Conservation (phyloP, 2,797 vertebrate species). For the Sphenopsis melanotis region DNA sequence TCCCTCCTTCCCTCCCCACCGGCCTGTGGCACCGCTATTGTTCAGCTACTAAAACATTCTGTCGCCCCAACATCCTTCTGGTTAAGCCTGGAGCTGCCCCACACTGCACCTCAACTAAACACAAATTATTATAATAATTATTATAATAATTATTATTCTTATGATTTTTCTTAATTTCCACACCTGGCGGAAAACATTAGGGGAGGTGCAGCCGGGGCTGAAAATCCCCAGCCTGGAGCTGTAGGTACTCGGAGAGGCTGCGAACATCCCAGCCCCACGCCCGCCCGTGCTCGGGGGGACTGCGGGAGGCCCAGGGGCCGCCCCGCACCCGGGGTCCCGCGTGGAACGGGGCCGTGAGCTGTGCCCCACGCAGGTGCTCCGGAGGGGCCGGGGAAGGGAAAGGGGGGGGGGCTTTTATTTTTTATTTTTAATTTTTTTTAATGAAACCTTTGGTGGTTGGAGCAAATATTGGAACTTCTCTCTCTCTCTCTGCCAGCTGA, state of each 20-base stretch:
- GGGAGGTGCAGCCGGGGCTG: background rate
- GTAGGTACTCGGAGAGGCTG: background rate
- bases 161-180: background rate
- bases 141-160: background rate
- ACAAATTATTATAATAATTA: background rate
- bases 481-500: conserved; percentile 64
- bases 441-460: conserved; percentile 37
- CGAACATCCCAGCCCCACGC: background rate
- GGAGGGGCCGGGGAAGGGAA: background rate
- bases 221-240: background rate
- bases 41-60: background rate
- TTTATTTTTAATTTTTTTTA: background rate
- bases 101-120: background rate
- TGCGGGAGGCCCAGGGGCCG: background rate
- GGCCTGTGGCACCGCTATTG: conserved; percentile 48
- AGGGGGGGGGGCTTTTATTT: background rate
- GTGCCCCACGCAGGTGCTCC: background rate
- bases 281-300: background rate
- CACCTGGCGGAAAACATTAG: background rate
- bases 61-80: background rate
- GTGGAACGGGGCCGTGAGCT: background rate
- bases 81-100: background rate
- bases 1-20: background rate
- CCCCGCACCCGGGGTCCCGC: background rate
- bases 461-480: conserved; percentile 63